Conservation (phyloP, 2,888 invertebrate genomes). For the Catocala fraxini region DNA sequence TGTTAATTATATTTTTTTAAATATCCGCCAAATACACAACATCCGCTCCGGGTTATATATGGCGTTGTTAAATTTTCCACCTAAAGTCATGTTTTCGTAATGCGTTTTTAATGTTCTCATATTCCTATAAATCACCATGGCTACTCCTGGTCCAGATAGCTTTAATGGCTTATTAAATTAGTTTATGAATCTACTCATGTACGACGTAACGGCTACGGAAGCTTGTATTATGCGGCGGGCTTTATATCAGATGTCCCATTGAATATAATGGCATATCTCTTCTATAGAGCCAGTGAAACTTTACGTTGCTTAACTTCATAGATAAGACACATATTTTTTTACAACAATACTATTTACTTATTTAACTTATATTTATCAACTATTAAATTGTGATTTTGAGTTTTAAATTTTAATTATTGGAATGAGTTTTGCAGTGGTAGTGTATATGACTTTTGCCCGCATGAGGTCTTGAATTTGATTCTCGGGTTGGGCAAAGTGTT, state of each 20-base stretch:
- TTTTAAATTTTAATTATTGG: no score
- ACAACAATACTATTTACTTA: no score
- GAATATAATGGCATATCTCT: no score
- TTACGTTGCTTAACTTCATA: no score
- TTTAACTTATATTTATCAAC: no score
- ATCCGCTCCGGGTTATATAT: constrained; percentile 74
- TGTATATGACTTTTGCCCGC: no score
- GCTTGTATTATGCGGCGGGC: constrained; percentile 22
- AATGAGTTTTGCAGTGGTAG: no score
- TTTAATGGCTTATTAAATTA: constrained; percentile 86
- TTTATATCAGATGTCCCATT: constrained; percentile 12
- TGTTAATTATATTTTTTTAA: constrained; percentile 31
- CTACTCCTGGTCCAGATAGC: constrained; percentile 85
- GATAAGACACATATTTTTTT: no score
- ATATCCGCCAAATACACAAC: constrained; percentile 66
- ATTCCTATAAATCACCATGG: constrained; percentile 86
- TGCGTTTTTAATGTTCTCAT: constrained; percentile 88
- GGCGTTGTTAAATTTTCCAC: constrained; percentile 81
- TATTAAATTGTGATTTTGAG: no score
- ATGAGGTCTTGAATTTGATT: no score
- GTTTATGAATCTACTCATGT: constrained; percentile 59
- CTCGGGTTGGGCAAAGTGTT: no score
- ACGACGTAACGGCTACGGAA: constrained; percentile 14
- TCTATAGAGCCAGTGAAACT: no score
- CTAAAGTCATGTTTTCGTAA: constrained; percentile 87